A percentile compares a stretch with the other conserved stretches of the same genome.
Evolutionary conservation across 2,113 vertebrate genomes (phyloP).

Genomic region (Scomber colias): DNA sequence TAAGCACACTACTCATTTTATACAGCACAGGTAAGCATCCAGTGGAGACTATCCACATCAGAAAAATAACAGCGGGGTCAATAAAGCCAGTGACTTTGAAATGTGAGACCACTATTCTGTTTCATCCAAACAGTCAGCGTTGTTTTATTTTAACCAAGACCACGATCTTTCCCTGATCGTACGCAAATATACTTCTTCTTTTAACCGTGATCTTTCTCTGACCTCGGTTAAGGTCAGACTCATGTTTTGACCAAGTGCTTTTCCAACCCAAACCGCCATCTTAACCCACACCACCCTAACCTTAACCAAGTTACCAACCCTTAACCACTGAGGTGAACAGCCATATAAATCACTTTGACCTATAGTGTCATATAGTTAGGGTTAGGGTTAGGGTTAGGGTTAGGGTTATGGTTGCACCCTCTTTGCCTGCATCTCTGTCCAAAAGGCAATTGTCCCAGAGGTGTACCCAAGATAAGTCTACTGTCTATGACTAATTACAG

Average conservation of each 20-base stretch:
- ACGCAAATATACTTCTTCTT: not conserved
- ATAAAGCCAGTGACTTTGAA: too few relatives aligned
- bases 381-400: not conserved
- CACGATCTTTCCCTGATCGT: constrained; percentile 4
- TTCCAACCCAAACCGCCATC: constrained; percentile 28
- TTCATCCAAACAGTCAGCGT: too few relatives aligned
- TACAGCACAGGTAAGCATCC: too few relatives aligned
- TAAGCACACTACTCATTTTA: too few relatives aligned
- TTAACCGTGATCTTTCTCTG: too few relatives aligned
- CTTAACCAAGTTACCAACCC: not conserved
- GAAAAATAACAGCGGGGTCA: too few relatives aligned
- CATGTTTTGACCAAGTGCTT: not conserved
- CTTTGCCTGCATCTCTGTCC: too few relatives aligned
- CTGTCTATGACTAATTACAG: constrained; percentile 10
- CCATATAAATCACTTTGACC: constrained; percentile 10
- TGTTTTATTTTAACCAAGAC: not conserved
- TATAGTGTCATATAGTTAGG: not conserved
- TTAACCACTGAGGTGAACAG: not conserved
- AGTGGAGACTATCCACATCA: too few relatives aligned
- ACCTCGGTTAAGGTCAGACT: too few relatives aligned
- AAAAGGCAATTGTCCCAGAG: not conserved
- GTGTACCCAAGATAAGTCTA: not conserved
- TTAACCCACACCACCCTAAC: not conserved
- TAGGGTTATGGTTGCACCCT: too few relatives aligned
- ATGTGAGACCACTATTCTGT: too few relatives aligned